Evolutionary conservation across 2,113 vertebrate species (phyloP).

Genomic region (Eulacestoma nigropectus): DNA sequence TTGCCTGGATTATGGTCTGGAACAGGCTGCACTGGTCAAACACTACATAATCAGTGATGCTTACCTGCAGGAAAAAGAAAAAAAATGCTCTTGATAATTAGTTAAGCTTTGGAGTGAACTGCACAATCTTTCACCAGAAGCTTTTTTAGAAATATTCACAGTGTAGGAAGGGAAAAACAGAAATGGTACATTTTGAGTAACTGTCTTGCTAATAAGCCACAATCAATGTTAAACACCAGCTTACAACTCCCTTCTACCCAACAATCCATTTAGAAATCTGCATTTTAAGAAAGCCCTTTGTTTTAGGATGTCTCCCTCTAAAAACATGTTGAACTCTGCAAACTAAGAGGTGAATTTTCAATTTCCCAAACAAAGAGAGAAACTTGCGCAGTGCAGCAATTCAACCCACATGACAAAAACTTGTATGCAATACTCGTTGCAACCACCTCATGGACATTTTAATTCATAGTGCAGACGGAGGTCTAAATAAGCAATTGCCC

Average conservation of each 20-base stretch:
- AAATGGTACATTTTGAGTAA: not conserved
- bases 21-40: slow-evolving; percentile 94
- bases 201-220: not conserved
- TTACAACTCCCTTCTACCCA: not conserved
- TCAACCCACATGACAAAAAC: not conserved
- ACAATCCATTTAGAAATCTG: not conserved
- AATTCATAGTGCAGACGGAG: not conserved
- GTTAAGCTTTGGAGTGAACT: not conserved
- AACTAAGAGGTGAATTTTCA: not conserved
- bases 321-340: not conserved
- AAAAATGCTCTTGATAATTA: not conserved
- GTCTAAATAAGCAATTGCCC: not conserved
- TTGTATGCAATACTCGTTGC: not conserved
- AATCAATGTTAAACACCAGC: not conserved
- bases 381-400: not conserved
- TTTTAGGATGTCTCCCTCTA: not conserved
- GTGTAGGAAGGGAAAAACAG: not conserved
- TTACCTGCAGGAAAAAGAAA: slow-evolving; percentile 74
- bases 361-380: not conserved
- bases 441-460: not conserved
- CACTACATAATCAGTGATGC: slow-evolving; percentile 95
- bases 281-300: not conserved
- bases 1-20: slow-evolving; percentile 91
- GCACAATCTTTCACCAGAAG: not conserved
- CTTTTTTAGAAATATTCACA: not conserved